These are phyloP conservation scores for Aplysina aerophoba DNA, from an alignment of 37 sponge, comb jelly and placozoan species.

Conservation along the genomic window DNA sequence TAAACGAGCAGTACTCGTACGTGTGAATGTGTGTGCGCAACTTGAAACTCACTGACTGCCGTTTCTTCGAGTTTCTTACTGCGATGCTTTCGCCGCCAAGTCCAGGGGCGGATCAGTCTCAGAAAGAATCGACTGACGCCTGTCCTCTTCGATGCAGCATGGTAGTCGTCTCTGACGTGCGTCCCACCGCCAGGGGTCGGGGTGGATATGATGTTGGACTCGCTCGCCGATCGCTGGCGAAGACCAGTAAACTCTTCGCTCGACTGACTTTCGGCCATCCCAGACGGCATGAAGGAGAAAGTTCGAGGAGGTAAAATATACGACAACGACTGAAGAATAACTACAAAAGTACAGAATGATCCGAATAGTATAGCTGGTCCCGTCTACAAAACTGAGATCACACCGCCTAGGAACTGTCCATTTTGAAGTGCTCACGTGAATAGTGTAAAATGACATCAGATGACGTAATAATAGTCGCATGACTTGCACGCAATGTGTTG, in stretches of 20 bases:
- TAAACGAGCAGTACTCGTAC: too few relatives aligned
- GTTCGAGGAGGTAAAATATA: too few relatives aligned
- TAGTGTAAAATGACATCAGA: too few relatives aligned
- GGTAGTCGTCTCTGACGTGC: not conserved
- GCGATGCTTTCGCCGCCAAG: slow-evolving; percentile 71
- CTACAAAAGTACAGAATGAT: too few relatives aligned
- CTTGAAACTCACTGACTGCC: slow-evolving; percentile 33
- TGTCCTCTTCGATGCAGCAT: not conserved
- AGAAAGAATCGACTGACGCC: slow-evolving; percentile 48
- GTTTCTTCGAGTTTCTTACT: slow-evolving; percentile 46
- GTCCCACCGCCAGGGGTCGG: not conserved
- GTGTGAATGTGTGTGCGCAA: too few relatives aligned
- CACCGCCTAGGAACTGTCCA: too few relatives aligned
- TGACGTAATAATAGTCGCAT: too few relatives aligned
- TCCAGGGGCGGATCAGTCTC: slow-evolving; percentile 82
- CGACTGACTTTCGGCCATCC: slow-evolving; percentile 18
- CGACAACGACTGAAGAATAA: too few relatives aligned
- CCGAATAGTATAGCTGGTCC: too few relatives aligned
- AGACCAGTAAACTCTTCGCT: slow-evolving; percentile 26
- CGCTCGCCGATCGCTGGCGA: slow-evolving; percentile 29
- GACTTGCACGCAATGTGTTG: too few relatives aligned
- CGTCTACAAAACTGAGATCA: too few relatives aligned
- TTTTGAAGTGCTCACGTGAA: too few relatives aligned
- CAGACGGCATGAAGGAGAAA: slow-evolving; percentile 14
- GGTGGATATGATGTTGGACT: not conserved